Percentiles rank a stretch among this genome's conserved stretches.
phyloP scores from a whole-genome alignment of 1,140 invertebrate genomes.

The Manduca sexta region DNA sequence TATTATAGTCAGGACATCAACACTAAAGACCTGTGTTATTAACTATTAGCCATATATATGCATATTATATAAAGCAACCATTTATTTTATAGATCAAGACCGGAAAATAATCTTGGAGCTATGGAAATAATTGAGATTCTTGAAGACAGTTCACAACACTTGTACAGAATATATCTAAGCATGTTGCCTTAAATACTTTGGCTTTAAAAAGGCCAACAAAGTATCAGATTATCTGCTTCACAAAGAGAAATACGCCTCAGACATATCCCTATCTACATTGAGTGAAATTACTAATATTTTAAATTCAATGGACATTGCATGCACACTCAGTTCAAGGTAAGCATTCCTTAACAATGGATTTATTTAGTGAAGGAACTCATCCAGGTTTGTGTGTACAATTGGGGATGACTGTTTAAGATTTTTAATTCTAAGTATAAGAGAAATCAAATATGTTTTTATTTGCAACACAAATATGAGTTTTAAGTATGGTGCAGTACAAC shows the following conservation, averaged over 20 bases:
- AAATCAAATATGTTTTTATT: too few relatives aligned
- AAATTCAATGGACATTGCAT: constrained; percentile 56
- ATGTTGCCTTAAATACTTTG: constrained; percentile 51
- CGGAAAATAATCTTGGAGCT: constrained; percentile 29
- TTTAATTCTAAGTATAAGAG: too few relatives aligned
- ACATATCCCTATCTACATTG: constrained; percentile 47
- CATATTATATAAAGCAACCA: not conserved
- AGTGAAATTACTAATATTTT: constrained; percentile 52
- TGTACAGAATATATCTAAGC: constrained; percentile 60
- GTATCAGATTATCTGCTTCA: constrained; percentile 41
- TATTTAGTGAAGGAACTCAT: too few relatives aligned
- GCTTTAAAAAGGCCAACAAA: constrained; percentile 50
- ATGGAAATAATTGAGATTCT: constrained; percentile 52
- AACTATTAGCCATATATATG: too few relatives aligned
- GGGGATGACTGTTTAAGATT: too few relatives aligned
- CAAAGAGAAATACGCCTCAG: constrained; percentile 59
- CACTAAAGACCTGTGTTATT: too few relatives aligned
- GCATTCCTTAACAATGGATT: not conserved
- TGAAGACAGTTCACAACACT: constrained; percentile 52
- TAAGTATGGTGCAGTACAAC: too few relatives aligned
- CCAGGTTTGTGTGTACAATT: too few relatives aligned
- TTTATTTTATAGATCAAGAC: constrained; percentile 19
- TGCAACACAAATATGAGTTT: too few relatives aligned
- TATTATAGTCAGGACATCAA: too few relatives aligned
- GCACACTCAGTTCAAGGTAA: constrained; percentile 53